Conservation (phyloP, 2,113 vertebrate genomes). For the Tautogolabrus adspersus region DNA sequence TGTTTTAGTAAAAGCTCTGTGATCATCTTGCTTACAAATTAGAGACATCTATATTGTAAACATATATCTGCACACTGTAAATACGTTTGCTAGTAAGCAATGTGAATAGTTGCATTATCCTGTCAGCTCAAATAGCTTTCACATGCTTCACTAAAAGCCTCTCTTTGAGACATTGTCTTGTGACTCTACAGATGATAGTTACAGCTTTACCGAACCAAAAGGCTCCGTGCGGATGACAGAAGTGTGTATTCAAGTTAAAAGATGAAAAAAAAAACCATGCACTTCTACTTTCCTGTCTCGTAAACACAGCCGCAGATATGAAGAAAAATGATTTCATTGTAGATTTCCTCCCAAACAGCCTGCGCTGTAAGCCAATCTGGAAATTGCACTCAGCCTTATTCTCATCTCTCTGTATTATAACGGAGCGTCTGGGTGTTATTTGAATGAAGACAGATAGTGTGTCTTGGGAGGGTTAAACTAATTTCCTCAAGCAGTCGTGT, state of each 20-base stretch:
- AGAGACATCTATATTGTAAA: conserved; percentile 1
- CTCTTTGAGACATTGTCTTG: conserved; percentile 60
- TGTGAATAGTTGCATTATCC: conserved; percentile 65
- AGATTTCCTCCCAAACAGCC: conserved; percentile 34
- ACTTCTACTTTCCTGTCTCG: conserved; percentile 27
- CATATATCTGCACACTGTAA: conserved; percentile 44
- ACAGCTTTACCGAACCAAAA: conserved; percentile 37
- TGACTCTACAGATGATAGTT: conserved; percentile 53
- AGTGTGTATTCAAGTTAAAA: conserved; percentile 41
- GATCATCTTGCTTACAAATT: background rate
- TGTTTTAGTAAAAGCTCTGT: background rate
- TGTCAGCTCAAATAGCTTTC: conserved; percentile 54
- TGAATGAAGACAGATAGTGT: conserved; percentile 68
- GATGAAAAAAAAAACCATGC: conserved; percentile 35
- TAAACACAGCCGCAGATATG: conserved; percentile 60
- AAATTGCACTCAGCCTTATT: conserved; percentile 58
- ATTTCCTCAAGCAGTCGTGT: conserved; percentile 61
- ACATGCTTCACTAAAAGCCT: conserved; percentile 48
- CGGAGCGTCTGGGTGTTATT: conserved; percentile 52
- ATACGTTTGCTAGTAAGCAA: conserved; percentile 25
- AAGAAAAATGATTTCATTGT: conserved; percentile 58
- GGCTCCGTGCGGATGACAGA: conserved; percentile 24
- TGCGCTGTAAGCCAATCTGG: conserved; percentile 56
- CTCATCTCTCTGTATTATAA: conserved; percentile 46
- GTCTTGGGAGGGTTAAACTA: conserved; percentile 56